Conservation (phyloP, 2,113 vertebrate species). For the Cinclus mexicanus region DNA sequence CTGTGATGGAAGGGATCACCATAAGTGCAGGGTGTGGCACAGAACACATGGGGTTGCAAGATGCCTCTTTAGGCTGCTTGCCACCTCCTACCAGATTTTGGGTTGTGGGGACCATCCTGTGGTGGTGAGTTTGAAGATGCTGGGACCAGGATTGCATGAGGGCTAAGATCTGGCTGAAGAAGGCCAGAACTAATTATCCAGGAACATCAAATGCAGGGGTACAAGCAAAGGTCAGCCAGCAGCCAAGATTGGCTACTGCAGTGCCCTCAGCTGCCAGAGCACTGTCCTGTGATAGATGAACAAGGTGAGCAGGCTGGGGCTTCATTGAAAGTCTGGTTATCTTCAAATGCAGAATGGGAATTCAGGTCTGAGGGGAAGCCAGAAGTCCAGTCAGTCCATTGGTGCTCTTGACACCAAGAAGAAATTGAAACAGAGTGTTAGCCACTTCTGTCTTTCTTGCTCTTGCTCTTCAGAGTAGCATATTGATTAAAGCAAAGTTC, state of each 20-base stretch:
- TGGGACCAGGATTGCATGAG: background rate
- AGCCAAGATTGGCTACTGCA: background rate
- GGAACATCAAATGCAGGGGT: background rate
- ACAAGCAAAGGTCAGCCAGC: background rate
- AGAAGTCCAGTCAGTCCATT: background rate
- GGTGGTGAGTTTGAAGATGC: background rate
- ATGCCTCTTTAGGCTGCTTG: background rate
- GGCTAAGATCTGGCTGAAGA: background rate
- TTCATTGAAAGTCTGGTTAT: background rate
- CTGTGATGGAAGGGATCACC: background rate
- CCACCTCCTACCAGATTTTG: background rate
- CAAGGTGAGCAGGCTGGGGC: background rate
- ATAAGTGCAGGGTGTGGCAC: background rate
- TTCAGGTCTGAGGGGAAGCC: background rate
- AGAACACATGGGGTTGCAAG: background rate
- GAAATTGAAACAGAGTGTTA: background rate
- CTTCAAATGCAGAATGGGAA: accelerated
- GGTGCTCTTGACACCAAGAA: background rate
- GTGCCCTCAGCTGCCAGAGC: background rate
- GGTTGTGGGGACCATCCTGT: background rate
- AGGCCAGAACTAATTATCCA: background rate
- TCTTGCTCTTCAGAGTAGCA: background rate
- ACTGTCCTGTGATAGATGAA: background rate
- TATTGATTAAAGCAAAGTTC: background rate
- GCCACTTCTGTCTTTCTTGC: background rate